A percentile compares a stretch with the other conserved stretches of the same genome.
phyloP scores from a whole-genome alignment of 1,140 invertebrate genomes.

The Euwallacea similis region DNA sequence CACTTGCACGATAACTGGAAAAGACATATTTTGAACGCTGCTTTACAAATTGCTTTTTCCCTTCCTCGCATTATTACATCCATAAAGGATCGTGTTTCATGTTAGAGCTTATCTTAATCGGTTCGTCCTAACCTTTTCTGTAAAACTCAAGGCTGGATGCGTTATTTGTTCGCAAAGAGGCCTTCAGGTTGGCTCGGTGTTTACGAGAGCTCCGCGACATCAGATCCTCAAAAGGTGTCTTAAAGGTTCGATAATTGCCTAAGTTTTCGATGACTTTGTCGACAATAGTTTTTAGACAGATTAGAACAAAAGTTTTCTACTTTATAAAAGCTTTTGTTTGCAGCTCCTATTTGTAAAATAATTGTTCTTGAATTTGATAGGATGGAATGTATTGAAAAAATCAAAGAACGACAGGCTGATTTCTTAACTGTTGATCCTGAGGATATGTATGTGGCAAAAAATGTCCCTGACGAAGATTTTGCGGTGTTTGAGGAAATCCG shows the following conservation, averaged over 20 bases:
- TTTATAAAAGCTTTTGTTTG: conserved; percentile 4
- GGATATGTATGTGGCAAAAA: conserved; percentile 79
- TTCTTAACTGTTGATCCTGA: conserved; percentile 80
- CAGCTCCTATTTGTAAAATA: background rate
- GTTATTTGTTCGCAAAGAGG: background rate
- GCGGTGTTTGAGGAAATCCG: conserved; percentile 70
- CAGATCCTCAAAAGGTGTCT: background rate
- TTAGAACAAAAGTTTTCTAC: too few relatives aligned
- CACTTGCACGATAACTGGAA: background rate
- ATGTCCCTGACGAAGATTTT: conserved; percentile 65
- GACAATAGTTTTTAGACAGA: background rate
- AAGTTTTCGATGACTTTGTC: background rate
- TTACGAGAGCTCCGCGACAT: background rate
- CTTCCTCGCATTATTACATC: background rate
- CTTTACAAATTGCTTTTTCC: conserved; percentile 7
- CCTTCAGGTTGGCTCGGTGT: background rate
- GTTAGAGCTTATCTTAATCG: too few relatives aligned
- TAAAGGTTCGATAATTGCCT: background rate
- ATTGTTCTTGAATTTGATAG: conserved; percentile 50
- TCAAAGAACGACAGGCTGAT: conserved; percentile 75
- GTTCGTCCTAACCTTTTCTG: background rate
- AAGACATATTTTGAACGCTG: too few relatives aligned
- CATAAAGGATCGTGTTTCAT: too few relatives aligned
- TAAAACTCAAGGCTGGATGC: background rate
- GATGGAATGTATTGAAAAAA: conserved; percentile 72